Evolutionary conservation across 2,797 vertebrate genomes (phyloP), one percentile per base, ranked within the genome.

Genomic region (Galagoides demidoff): DNA sequence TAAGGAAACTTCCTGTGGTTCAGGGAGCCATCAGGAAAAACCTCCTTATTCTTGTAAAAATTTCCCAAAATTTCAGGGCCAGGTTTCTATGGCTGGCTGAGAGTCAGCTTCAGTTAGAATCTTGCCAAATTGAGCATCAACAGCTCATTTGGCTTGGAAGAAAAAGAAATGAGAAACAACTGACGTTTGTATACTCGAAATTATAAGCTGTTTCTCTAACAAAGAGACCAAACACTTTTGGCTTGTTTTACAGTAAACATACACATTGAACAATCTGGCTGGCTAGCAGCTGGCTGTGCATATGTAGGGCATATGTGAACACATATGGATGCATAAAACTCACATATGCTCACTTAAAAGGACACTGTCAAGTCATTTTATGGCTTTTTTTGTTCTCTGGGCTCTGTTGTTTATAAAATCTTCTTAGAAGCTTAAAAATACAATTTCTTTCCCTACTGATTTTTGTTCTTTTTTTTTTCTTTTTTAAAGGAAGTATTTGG

Each of bases 301-400:
- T 98, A 97, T 98, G 98, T 97, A 98, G 92, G 96, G 95, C 98
- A 98, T 96, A 98, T 98, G 98, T 98, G 98, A 97, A 97, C 98
- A 98, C 97, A 98, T 98, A 98, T 97, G 98, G 97, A 92, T 96
- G 89, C 74, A 85, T 97, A 98, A 98, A 97, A 98, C 79, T 90
- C 97, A 98, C 97, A 98, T 89, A 98, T 98, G 97, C 96, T 98
- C 98, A 98, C 98, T 98, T 98, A 92, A 98, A 98, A 98, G 97
- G 95, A 97, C 97, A 98, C 97, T 78, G 90, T 98, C 98, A 98
- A 96, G 85, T 97, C 96, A 95, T 97, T 98, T 98, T 97, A 97
- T 96, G 96, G 92, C 83, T 97, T 98, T 98, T 82, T 81, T 98
- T 98, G 96, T 97, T 97, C 97, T 98, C 98, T 97, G 97, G 97